Conservation (phyloP, 2,797 vertebrate genomes). For the Sebastes flavidus region DNA sequence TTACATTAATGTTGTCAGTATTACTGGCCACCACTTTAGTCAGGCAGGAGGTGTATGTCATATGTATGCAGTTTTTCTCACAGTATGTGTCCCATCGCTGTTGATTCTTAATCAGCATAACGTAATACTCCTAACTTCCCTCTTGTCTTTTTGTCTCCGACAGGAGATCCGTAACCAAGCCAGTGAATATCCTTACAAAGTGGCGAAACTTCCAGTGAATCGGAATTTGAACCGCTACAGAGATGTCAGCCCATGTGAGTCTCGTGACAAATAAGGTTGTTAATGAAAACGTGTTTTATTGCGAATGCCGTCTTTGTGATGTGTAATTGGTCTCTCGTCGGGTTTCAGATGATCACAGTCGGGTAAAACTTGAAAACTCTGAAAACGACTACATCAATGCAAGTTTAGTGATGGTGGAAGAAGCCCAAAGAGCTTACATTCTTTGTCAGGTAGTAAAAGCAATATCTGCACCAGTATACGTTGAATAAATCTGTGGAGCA, state of each 20-base stretch:
- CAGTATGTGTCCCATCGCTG: background rate
- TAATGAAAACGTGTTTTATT: background rate
- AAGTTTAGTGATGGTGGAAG: constrained; percentile 90
- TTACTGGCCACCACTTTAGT: no score
- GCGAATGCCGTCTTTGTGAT: background rate
- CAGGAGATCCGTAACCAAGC: constrained; percentile 96
- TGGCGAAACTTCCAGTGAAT: constrained; percentile 94
- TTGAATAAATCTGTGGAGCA: background rate
- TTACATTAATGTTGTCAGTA: no score
- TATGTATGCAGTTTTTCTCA: background rate
- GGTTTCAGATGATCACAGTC: constrained; percentile 94
- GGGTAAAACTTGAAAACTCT: constrained; percentile 92
- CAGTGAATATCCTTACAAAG: constrained; percentile 90
- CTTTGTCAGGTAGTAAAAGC: constrained; percentile 88
- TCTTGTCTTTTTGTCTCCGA: constrained; percentile 50
- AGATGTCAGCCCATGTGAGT: constrained; percentile 99
- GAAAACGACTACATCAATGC: constrained; percentile 99
- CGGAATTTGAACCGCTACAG: constrained; percentile 97
- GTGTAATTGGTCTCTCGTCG: constrained; percentile 28
- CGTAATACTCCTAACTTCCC: background rate
- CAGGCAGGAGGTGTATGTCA: background rate
- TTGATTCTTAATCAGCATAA: background rate
- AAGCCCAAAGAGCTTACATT: constrained; percentile 94
- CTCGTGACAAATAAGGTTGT: background rate
- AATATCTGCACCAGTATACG: background rate